Base-by-base conservation (phyloP, 92 coral and sea anemone genomes). In the Phenganax subtilis region DNA sequence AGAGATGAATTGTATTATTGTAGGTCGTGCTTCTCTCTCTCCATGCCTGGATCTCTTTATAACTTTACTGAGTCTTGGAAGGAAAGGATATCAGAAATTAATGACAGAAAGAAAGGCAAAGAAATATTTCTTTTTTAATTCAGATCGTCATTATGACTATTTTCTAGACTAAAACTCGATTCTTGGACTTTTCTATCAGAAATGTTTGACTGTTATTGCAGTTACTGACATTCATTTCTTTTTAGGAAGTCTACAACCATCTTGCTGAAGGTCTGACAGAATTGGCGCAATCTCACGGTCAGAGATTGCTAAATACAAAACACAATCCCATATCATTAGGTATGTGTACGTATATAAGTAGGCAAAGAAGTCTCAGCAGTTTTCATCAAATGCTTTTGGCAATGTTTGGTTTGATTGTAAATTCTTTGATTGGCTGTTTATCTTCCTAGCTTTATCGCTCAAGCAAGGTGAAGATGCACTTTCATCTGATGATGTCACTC, bases 11-110 rank as follows among this genome's bases (percentile, higher is more conserved):
- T 6, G 7, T 44, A 5, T 30, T 59, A 3, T 37, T 76, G 53
- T 25, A 93, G 98, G 98, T 63, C 98, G 98, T 71, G 98, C 98
- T 9, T 93, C 98, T 64, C 94, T 94, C 61, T 85, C 98, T 20
- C 98, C 98, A 3, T 93, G 97, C 6, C 81, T 91, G 5, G 98
- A 93, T 87, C 85, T 93, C 78, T 93, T 93, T 55, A 93, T 93
- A 63, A 93, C 98, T 5, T 76, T 93, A 56, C 73, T 93, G 52
- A 90, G 91, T 37, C 92, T 93, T 54, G 98, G 98, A 15, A 87
- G 92, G 12, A 81, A 63, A 51, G 98, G 98, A 68, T 93, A 93
- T 76, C 94, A 91, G 72, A 88, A 80, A 84, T 56, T 93, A 52
- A 80, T 93, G 29, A 88, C 86, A 63, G 85, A 91, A 76, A 84